Base-by-base conservation (phyloP, 2,888 invertebrate genomes). In the Leptura quadrifasciata region DNA sequence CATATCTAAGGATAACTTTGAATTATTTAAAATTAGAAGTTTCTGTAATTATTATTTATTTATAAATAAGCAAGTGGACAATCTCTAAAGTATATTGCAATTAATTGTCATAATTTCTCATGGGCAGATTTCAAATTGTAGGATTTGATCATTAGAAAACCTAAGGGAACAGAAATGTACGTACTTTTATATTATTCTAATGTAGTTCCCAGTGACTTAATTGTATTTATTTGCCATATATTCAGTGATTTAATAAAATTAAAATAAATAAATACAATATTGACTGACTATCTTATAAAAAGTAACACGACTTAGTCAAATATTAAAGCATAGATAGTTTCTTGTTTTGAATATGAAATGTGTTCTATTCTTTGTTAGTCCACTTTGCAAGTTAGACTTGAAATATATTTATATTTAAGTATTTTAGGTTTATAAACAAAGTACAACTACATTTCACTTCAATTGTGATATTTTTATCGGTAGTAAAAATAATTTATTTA, bases 381-480 rank as follows among this genome's bases (percentile, higher is more conserved):
- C n/a, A n/a, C n/a, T 47, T 15, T n/a, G n/a, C 47, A 4, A n/a
- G n/a, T 47, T 47, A 47, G 47, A 47, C 47, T 47, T n/a, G n/a
- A n/a, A 12, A n/a, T 17, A 47, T 47, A n/a, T 47, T 47, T 47
- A n/a, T 47, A 47, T 47, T 47, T 15, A 47, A 57, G n/a, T 69
- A 27, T 69, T 55, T 52, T 20, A 21, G 17, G 47, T 69, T 61
- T 63, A 18, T 24, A 65, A 65, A 65, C 52, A 69, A 60, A 57
- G 60, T 58, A 71, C 61, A 71, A 60, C 17, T 47, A 76, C 71
- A 81, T 31, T 27, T 55, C 77, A 78, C 74, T 74, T 77, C 76
- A 78, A 65, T 80, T 77, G 78, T 80, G 79, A 81, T 78, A 81
- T 80, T 79, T 79, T 80, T 72, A 64, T 77, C 77, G 72, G 76